Evolutionary conservation across 2,888 invertebrate species (phyloP).

Genomic region (Polyploca ridens): DNA sequence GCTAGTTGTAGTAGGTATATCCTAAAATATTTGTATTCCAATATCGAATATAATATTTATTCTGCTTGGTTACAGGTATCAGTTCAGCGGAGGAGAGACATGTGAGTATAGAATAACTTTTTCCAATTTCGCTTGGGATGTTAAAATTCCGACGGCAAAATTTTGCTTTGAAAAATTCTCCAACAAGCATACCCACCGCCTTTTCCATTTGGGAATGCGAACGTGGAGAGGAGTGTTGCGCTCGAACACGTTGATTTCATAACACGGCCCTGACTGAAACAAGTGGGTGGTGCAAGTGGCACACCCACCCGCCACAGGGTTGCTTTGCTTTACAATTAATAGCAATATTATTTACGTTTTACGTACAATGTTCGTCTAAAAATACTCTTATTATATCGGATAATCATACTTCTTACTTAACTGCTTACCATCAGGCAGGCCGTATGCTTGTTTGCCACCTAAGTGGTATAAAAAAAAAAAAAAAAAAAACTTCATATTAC

Average conservation of each 20-base stretch:
- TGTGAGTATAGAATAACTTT: slow-evolving; percentile 77
- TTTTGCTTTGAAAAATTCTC: slow-evolving; percentile 74
- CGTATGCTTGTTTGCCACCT: no score
- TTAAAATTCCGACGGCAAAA: slow-evolving; percentile 69
- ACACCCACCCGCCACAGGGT: slow-evolving; percentile 52
- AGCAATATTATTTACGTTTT: slow-evolving; percentile 2
- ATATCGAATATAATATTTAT: slow-evolving; percentile 18
- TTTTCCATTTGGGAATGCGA: slow-evolving; percentile 79
- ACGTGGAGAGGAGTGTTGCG: slow-evolving; percentile 72
- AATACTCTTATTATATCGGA: neutral
- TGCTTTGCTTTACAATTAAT: slow-evolving; percentile 23
- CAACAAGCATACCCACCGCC: slow-evolving; percentile 64
- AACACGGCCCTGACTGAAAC: slow-evolving; percentile 78
- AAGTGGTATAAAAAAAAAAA: no score
- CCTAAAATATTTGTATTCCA: neutral
- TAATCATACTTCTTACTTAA: no score
- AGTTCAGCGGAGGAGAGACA: slow-evolving; percentile 82
- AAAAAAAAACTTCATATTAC: no score
- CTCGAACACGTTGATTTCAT: slow-evolving; percentile 84
- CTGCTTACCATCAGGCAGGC: no score
- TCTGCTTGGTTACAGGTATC: slow-evolving; percentile 73
- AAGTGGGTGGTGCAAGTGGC: slow-evolving; percentile 81
- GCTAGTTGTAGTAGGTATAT: neutral
- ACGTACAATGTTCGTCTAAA: neutral
- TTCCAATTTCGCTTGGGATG: slow-evolving; percentile 62